phyloP scores from a whole-genome alignment of 2,113 vertebrate species.

The Callipepla californica region DNA sequence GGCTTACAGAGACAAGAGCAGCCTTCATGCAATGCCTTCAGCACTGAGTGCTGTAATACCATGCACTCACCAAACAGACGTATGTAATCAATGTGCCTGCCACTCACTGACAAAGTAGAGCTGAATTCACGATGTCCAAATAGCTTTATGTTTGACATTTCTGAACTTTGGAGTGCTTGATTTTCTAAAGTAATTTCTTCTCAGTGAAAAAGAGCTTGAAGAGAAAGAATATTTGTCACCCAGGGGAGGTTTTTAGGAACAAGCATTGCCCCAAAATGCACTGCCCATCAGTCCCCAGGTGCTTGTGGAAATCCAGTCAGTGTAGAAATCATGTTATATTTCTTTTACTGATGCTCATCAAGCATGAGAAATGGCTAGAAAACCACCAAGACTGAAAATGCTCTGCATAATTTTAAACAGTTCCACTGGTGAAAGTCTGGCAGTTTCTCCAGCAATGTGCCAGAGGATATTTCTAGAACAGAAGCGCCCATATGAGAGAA shows the following conservation, averaged over 20 bases:
- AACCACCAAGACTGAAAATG: neutral
- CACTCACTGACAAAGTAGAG: neutral
- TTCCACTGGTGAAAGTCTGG: neutral
- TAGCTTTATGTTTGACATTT: neutral
- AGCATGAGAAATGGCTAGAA: neutral
- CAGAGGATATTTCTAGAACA: neutral
- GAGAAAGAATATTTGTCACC: neutral
- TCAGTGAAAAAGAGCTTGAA: neutral
- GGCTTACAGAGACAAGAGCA: neutral
- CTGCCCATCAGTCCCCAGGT: neutral
- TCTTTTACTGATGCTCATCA: neutral
- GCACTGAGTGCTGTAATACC: neutral
- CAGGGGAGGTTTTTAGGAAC: neutral
- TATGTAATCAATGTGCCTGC: neutral
- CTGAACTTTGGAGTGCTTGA: neutral
- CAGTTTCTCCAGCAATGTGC: neutral
- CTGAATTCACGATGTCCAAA: neutral
- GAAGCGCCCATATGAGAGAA: neutral
- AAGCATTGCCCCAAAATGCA: neutral
- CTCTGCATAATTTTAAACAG: neutral
- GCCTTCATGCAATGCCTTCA: neutral
- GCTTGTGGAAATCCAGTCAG: neutral
- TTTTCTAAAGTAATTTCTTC: neutral
- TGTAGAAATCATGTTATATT: neutral
- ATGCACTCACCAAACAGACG: neutral